Conservation (phyloP, 2,888 invertebrate species). For the Caenorhabditis sp. region DNA sequence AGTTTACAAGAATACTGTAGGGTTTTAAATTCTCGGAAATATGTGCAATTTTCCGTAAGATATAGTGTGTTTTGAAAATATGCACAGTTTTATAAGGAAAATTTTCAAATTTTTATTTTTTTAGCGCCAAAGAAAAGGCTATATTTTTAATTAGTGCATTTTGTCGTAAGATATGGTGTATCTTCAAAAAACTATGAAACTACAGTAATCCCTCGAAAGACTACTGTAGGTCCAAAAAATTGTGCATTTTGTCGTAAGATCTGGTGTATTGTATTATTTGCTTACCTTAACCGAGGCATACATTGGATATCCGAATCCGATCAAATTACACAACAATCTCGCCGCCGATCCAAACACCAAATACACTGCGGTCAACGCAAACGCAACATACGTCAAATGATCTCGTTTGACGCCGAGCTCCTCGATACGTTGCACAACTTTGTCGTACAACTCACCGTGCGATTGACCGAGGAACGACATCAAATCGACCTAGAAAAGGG, state of each 20-base stretch:
- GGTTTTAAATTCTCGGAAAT: too few relatives aligned
- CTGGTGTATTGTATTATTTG: too few relatives aligned
- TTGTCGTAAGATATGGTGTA: too few relatives aligned
- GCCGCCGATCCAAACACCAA: slow-evolving; percentile 93
- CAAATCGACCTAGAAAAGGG: slow-evolving; percentile 30
- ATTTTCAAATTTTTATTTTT: too few relatives aligned
- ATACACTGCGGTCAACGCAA: slow-evolving; percentile 79
- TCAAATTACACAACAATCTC: slow-evolving; percentile 89
- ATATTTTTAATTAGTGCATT: too few relatives aligned
- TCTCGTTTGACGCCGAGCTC: slow-evolving; percentile 31
- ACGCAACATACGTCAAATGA: slow-evolving; percentile 38
- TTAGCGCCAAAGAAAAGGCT: too few relatives aligned
- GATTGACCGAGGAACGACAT: slow-evolving; percentile 28
- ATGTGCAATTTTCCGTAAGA: too few relatives aligned
- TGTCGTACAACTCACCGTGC: slow-evolving; percentile 33
- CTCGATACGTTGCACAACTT: slow-evolving; percentile 23
- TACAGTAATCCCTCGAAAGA: too few relatives aligned
- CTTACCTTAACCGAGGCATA: slow-evolving; percentile 77
- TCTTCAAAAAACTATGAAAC: too few relatives aligned
- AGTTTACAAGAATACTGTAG: too few relatives aligned
- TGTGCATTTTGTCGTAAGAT: neutral
- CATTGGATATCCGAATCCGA: slow-evolving; percentile 93
- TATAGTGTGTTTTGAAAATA: too few relatives aligned
- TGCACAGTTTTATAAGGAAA: too few relatives aligned
- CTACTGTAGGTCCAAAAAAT: neutral